Evolutionary conservation across 1,140 invertebrate species (phyloP).

Genomic region (Lamellibrachia luymesi): DNA sequence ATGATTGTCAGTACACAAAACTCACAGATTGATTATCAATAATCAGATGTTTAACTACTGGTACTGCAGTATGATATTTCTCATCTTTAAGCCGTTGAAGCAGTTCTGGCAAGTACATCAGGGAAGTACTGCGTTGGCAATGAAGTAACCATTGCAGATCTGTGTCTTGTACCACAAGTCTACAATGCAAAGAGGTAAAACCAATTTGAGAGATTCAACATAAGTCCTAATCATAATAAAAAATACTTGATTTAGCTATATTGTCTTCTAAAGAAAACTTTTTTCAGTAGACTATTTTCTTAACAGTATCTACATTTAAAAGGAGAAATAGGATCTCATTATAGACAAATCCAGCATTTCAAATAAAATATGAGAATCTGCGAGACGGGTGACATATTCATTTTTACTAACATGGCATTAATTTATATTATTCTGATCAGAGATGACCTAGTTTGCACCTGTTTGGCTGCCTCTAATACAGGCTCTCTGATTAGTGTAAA

Average conservation of each 20-base stretch:
- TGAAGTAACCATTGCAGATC: conserved; percentile 87
- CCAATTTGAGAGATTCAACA: background rate
- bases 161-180: conserved; percentile 90
- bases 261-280: background rate
- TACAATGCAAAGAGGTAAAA: conserved; percentile 77
- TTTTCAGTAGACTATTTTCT: background rate
- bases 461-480: too few relatives aligned
- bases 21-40: too few relatives aligned
- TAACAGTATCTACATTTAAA: background rate
- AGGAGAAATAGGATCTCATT: background rate
- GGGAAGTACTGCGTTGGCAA: conserved; percentile 93
- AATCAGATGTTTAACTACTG: too few relatives aligned
- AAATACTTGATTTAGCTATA: background rate
- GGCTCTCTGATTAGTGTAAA: too few relatives aligned
- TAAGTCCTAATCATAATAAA: background rate
- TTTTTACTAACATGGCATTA: too few relatives aligned
- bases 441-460: too few relatives aligned
- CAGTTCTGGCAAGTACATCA: conserved; percentile 73
- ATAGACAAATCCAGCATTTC: background rate
- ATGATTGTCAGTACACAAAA: too few relatives aligned
- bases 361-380: background rate
- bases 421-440: too few relatives aligned
- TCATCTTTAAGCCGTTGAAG: conserved; percentile 71
- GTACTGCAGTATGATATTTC: too few relatives aligned
- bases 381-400: too few relatives aligned